phyloP scores from a whole-genome alignment of 2,888 invertebrate genomes.

The Chymomyza procnemis region DNA sequence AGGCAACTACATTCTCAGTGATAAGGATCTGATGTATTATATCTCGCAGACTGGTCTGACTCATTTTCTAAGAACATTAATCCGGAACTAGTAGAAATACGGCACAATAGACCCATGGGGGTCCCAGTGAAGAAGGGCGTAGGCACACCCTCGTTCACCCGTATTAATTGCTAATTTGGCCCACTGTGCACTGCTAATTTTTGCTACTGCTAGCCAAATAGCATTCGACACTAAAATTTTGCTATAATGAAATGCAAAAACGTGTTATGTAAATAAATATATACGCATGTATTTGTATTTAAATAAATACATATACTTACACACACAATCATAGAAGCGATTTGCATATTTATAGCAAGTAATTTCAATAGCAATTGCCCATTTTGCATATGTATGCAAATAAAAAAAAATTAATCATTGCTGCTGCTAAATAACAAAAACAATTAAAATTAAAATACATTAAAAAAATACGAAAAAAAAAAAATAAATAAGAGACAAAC shows the following conservation, averaged over 20 bases:
- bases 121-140: no score
- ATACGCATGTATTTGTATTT: not conserved
- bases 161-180: no score
- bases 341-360: constrained; percentile 19
- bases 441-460: constrained; percentile 39
- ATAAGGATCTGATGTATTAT: no score
- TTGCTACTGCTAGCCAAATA: constrained; percentile 30
- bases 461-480: constrained; percentile 17
- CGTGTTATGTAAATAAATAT: constrained; percentile 55
- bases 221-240: constrained; percentile 48
- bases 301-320: not conserved
- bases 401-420: constrained; percentile 58
- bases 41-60: no score
- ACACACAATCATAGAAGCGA: not conserved
- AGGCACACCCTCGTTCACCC: no score
- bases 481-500: not conserved
- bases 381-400: constrained; percentile 42
- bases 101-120: no score
- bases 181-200: not conserved
- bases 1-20: no score
- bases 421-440: constrained; percentile 45
- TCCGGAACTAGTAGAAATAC: no score
- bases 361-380: constrained; percentile 56
- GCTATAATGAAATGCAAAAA: constrained; percentile 60
- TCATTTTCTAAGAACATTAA: no score